Percentiles rank a stretch among this genome's conserved stretches.
phyloP scores from a whole-genome alignment of 2,888 invertebrate genomes.

The Nephrotoma appendiculata region DNA sequence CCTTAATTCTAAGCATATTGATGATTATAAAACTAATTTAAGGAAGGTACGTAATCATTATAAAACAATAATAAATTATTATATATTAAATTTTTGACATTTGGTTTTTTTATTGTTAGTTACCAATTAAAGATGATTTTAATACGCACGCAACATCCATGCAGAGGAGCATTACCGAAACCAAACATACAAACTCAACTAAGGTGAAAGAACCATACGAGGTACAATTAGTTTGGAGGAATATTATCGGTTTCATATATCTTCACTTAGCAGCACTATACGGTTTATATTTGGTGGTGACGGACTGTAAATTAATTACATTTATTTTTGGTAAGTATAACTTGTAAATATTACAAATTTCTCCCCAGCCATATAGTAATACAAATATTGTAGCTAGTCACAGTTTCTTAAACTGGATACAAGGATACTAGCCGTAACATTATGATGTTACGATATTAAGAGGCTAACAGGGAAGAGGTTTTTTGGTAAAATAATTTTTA shows the following conservation, averaged over 20 bases:
- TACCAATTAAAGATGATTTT: not conserved
- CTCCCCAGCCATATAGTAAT: not conserved
- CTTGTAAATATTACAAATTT: not conserved
- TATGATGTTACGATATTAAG: too few species aligned
- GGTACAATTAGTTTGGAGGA: constrained; percentile 67
- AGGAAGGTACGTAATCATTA: not conserved
- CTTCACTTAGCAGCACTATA: constrained; percentile 51
- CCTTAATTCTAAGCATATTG: constrained; percentile 13
- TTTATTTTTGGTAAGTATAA: not conserved
- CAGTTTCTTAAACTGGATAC: not conserved
- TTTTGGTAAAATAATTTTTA: too few species aligned
- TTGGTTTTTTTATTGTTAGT: not conserved
- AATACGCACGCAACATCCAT: not conserved
- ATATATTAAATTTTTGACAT: not conserved
- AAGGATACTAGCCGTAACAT: too few species aligned
- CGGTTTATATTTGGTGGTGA: constrained; percentile 32
- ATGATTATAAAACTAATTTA: not conserved
- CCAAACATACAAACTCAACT: not conserved
- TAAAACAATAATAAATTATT: not conserved
- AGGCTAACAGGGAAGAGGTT: too few species aligned
- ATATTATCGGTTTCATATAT: constrained; percentile 56
- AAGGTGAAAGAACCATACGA: constrained; percentile 23
- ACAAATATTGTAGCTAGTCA: not conserved
- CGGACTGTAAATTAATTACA: not conserved
- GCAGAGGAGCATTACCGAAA: not conserved